phyloP scores from a whole-genome alignment of 2,797 vertebrate genomes.

The Myotis planiceps region DNA sequence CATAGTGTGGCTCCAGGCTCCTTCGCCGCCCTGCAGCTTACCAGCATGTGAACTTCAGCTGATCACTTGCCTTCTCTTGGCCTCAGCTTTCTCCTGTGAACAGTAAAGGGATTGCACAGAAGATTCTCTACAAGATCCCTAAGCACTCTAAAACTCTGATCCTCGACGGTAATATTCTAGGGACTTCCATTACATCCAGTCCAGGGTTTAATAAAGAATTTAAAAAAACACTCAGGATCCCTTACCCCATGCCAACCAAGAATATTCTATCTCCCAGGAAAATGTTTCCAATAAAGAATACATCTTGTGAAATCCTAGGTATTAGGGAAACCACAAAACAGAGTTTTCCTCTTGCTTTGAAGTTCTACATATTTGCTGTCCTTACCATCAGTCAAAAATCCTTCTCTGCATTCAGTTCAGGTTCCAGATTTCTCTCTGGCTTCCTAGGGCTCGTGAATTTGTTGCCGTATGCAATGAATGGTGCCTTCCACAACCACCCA shows the following conservation, averaged over 20 bases:
- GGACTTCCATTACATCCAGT: neutral
- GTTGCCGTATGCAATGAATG: neutral
- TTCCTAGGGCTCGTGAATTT: neutral
- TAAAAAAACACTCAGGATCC: neutral
- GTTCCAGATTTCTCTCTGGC: neutral
- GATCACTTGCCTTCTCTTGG: neutral
- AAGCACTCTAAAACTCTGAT: neutral
- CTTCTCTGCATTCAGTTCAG: neutral
- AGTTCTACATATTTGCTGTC: neutral
- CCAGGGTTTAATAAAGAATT: neutral
- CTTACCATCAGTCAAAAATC: neutral
- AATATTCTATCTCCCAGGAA: neutral
- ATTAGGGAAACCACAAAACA: neutral
- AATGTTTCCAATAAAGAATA: neutral
- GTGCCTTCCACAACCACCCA: neutral
- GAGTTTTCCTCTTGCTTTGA: neutral
- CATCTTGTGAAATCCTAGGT: neutral
- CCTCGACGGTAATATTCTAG: neutral
- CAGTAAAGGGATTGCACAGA: neutral
- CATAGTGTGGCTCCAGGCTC: neutral
- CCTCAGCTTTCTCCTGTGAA: neutral
- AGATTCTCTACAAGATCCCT: neutral
- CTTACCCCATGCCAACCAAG: neutral
- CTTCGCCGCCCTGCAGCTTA: neutral
- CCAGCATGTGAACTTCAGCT: neutral